Evolutionary conservation across 2,888 invertebrate species (phyloP).

Genomic region (Agonum fuliginosum): DNA sequence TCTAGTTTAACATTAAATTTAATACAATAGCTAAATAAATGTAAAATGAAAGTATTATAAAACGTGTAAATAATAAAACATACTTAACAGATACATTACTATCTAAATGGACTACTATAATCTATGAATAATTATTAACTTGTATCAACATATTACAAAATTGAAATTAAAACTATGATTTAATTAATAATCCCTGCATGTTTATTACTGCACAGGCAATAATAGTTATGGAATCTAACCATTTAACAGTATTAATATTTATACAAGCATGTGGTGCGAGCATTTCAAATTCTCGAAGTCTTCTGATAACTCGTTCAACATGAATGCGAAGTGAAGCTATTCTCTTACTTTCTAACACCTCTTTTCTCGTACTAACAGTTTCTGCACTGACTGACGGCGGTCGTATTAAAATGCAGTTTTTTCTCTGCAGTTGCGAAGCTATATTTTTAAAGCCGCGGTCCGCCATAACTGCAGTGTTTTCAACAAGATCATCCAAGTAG

Average conservation of each 20-base stretch:
- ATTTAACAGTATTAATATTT: conserved; percentile 44
- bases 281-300: conserved; percentile 54
- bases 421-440: conserved; percentile 18
- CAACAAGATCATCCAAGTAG: conserved; percentile 27
- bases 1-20: too few relatives aligned
- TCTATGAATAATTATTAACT: too few relatives aligned
- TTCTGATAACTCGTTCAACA: conserved; percentile 56
- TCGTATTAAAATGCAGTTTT: conserved; percentile 57
- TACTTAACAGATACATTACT: too few relatives aligned
- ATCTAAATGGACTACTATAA: too few relatives aligned
- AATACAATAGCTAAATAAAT: too few relatives aligned
- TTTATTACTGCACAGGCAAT: conserved; percentile 60
- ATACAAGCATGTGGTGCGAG: conserved; percentile 42
- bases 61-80: too few relatives aligned
- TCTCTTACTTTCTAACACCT: conserved; percentile 55
- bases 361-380: conserved; percentile 17
- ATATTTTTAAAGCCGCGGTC: conserved; percentile 61
- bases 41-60: too few relatives aligned
- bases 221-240: conserved; percentile 54
- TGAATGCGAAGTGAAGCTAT: conserved; percentile 60
- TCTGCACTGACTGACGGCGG: conserved; percentile 59
- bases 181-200: too few relatives aligned
- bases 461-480: conserved; percentile 54
- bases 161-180: too few relatives aligned
- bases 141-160: too few relatives aligned